phyloP scores from a whole-genome alignment of 2,888 invertebrate genomes.

The Ischnus inquisitorius region DNA sequence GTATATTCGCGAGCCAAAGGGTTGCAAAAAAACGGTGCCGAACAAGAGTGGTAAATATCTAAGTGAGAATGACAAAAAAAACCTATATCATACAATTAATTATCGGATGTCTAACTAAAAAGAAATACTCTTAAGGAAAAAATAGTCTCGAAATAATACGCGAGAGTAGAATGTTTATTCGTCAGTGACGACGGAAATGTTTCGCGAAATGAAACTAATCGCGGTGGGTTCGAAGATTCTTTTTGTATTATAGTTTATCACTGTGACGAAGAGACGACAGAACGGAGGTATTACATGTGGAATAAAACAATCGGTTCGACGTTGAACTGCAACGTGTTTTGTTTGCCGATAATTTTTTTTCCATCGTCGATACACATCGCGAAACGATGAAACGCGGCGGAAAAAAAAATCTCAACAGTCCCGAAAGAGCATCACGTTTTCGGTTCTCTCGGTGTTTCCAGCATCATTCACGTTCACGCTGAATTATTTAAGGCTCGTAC shows the following conservation, averaged over 20 bases:
- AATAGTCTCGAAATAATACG: conserved; percentile 32
- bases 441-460: conserved; percentile 54
- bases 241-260: conserved; percentile 80
- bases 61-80: conserved; percentile 25
- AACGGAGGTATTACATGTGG: conserved; percentile 70
- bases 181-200: conserved; percentile 38
- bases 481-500: conserved; percentile 84
- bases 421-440: conserved; percentile 34
- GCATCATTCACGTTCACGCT: conserved; percentile 74
- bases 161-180: conserved; percentile 43
- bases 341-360: neutral
- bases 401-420: conserved; percentile 26
- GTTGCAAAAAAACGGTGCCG: conserved; percentile 22
- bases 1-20: neutral
- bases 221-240: conserved; percentile 59
- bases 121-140: conserved; percentile 2
- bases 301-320: conserved; percentile 81
- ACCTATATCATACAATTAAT: conserved; percentile 69
- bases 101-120: conserved; percentile 69
- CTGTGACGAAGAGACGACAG: conserved; percentile 57
- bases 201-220: conserved; percentile 38
- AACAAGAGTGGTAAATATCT: neutral
- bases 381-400: conserved; percentile 3
- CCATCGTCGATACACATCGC: conserved; percentile 7
- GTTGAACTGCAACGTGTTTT: conserved; percentile 70